A percentile compares a stretch with the other conserved stretches of the same genome.
phyloP scores from a whole-genome alignment of 2,888 invertebrate genomes.

The Sthenelais limicola region DNA sequence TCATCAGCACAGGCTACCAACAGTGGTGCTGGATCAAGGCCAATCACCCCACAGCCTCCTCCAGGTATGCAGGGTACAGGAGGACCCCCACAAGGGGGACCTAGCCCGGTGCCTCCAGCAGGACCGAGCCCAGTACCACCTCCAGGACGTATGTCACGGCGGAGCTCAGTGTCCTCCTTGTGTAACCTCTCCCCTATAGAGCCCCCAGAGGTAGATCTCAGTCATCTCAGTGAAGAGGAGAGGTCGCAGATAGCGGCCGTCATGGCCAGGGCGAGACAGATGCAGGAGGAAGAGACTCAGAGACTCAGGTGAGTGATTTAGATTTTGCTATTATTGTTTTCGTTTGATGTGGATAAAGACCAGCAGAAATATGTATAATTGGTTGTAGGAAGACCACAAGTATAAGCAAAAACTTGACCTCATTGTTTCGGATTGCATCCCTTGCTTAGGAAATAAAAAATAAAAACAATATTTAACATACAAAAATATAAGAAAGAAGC shows the following conservation, averaged over 20 bases:
- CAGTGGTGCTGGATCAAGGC: neutral
- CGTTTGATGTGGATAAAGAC: too few species aligned
- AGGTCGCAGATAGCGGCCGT: constrained; percentile 77
- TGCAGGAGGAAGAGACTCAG: constrained; percentile 66
- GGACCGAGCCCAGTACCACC: constrained; percentile 17
- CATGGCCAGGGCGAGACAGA: constrained; percentile 77
- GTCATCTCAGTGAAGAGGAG: constrained; percentile 77
- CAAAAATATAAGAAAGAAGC: too few species aligned
- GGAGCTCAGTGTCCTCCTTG: constrained; percentile 26
- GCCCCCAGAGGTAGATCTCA: constrained; percentile 75
- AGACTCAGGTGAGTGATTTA: constrained; percentile 61
- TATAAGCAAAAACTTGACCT: too few species aligned
- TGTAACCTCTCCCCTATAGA: constrained; percentile 56
- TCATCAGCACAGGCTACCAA: neutral
- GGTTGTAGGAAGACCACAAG: too few species aligned
- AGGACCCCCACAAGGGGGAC: neutral
- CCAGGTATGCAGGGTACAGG: neutral
- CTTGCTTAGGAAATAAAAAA: too few species aligned
- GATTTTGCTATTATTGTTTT: too few species aligned
- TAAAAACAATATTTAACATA: too few species aligned
- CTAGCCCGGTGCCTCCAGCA: constrained; percentile 30
- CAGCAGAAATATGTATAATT: too few species aligned
- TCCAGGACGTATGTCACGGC: constrained; percentile 7
- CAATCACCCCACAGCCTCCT: constrained; percentile 20
- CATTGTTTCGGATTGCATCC: too few species aligned